These are phyloP conservation scores for Lycorma delicatula DNA, from an alignment of 1,140 invertebrate species.

Conservation along the genomic window DNA sequence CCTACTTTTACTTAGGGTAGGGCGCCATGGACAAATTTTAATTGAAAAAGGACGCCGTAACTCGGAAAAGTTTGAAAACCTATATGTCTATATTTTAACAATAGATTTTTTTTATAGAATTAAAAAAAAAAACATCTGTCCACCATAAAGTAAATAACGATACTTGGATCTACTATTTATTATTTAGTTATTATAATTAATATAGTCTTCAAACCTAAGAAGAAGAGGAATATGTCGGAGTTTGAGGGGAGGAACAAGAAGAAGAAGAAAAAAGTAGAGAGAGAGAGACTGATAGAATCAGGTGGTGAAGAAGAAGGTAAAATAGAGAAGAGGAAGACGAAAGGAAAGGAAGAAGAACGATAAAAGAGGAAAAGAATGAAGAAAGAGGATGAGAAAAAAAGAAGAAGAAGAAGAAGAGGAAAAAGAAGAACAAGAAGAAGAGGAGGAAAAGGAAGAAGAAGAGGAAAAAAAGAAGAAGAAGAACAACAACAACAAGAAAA, in stretches of 20 bases:
- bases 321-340: background rate
- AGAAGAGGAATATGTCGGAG: background rate
- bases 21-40: too few relatives aligned
- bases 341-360: background rate
- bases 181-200: too few relatives aligned
- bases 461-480: background rate
- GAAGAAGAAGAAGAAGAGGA: background rate
- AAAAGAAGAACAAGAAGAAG: background rate
- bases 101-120: too few relatives aligned
- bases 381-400: background rate
- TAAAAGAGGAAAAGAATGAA: background rate
- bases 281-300: background rate
- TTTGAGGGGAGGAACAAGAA: background rate
- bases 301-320: background rate
- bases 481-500: background rate
- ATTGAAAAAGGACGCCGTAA: too few relatives aligned
- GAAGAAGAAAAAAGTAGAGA: background rate
- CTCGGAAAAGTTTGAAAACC: too few relatives aligned
- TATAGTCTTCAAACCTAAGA: too few relatives aligned
- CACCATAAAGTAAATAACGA: too few relatives aligned
- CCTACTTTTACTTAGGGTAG: too few relatives aligned
- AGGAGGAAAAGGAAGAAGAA: background rate
- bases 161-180: too few relatives aligned
- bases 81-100: too few relatives aligned
- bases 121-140: too few relatives aligned